Evolutionary conservation across 2,797 vertebrate genomes (phyloP).

Genomic region (Euphonia xanthogaster): DNA sequence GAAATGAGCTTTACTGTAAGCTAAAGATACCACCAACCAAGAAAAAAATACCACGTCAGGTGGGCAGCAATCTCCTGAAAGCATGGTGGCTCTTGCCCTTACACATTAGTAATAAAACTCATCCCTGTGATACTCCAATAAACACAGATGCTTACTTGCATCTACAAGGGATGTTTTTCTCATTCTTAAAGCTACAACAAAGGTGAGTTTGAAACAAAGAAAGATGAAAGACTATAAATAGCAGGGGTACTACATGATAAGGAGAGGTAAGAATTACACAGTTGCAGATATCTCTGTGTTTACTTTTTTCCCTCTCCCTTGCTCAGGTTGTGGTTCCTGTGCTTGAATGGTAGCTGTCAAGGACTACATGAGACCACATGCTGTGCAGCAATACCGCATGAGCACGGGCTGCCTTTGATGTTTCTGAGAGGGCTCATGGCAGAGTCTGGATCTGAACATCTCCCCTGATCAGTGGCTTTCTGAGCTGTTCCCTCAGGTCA

Average conservation of each 20-base stretch:
- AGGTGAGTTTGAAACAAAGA: neutral
- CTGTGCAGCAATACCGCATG: neutral
- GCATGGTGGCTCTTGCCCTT: neutral
- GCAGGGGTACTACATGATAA: neutral
- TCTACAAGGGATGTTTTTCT: neutral
- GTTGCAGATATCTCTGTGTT: neutral
- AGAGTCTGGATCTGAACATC: neutral
- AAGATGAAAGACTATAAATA: neutral
- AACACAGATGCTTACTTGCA: neutral
- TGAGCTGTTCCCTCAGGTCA: neutral
- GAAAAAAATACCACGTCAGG: neutral
- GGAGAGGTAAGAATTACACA: neutral
- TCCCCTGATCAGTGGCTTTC: neutral
- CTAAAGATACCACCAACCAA: neutral
- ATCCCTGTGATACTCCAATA: neutral
- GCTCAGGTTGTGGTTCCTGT: neutral
- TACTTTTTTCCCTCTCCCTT: neutral
- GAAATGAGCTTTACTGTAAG: constrained; percentile 12
- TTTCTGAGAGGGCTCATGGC: neutral
- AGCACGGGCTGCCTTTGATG: neutral
- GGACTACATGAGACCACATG: neutral
- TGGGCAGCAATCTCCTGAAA: neutral
- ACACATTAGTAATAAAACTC: neutral
- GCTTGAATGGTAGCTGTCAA: neutral
- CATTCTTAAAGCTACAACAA: neutral